Evolutionary conservation across 2,113 vertebrate species (phyloP).

Genomic region (Trogon surrucura): DNA sequence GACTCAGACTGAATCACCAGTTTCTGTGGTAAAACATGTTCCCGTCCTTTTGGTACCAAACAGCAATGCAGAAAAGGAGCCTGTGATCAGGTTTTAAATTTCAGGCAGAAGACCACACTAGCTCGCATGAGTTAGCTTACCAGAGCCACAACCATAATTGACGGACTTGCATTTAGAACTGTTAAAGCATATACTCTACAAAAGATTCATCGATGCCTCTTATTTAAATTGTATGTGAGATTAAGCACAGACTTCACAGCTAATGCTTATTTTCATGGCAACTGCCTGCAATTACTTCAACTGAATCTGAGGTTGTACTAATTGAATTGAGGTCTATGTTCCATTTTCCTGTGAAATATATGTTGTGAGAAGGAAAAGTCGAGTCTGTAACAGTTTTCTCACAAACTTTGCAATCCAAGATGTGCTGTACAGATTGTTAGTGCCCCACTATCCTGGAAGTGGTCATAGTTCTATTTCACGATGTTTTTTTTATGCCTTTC

Average conservation of each 20-base stretch:
- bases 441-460: not conserved
- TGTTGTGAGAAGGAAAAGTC: not conserved
- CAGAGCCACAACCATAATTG: not conserved
- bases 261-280: not conserved
- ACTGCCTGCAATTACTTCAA: not conserved
- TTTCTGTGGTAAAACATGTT: not conserved
- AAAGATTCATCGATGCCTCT: not conserved
- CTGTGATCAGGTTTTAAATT: not conserved
- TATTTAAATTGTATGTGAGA: not conserved
- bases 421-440: not conserved
- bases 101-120: not conserved
- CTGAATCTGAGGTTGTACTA: not conserved
- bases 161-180: not conserved
- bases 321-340: not conserved
- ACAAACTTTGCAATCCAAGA: not conserved
- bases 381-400: not conserved
- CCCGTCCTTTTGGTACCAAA: not conserved
- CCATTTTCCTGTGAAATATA: not conserved
- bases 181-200: not conserved
- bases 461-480: not conserved
- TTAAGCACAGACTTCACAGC: not conserved
- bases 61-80: not conserved
- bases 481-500: not conserved
- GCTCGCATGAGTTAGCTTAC: not conserved
- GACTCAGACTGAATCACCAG: not conserved